Evolutionary conservation across 2,113 vertebrate species (phyloP).

Genomic region (Ciconia stormi): DNA sequence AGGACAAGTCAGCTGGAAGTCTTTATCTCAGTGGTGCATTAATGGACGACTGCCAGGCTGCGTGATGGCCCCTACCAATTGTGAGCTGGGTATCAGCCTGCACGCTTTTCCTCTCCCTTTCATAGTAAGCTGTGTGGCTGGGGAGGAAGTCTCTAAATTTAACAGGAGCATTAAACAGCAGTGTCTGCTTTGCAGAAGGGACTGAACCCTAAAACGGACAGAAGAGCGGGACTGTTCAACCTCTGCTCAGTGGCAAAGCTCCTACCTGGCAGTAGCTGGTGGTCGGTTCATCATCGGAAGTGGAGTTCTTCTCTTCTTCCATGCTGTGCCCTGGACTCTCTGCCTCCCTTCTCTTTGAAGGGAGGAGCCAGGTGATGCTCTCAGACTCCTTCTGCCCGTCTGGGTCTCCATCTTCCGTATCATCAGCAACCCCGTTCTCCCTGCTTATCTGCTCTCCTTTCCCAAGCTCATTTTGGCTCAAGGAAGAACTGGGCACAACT

Average conservation of each 20-base stretch:
- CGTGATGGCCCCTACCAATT: background rate
- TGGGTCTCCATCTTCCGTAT: constrained; percentile 71
- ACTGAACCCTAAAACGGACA: background rate
- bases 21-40: background rate
- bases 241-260: background rate
- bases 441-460: constrained; percentile 59
- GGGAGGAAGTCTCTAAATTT: background rate
- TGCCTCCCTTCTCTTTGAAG: constrained; percentile 54
- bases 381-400: constrained; percentile 66
- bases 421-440: constrained; percentile 67
- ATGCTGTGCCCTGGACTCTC: constrained; percentile 57
- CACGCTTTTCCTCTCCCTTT: background rate
- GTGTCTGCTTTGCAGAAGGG: background rate
- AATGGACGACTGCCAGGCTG: background rate
- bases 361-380: constrained; percentile 56
- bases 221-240: background rate
- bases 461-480: constrained; percentile 59
- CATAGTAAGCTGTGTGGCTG: background rate
- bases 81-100: background rate
- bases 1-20: background rate
- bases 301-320: constrained; percentile 62
- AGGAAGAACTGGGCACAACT: constrained; percentile 76
- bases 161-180: background rate
- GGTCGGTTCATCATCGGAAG: constrained; percentile 72
- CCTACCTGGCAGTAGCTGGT: constrained; percentile 80